phyloP scores from a whole-genome alignment of 2,888 invertebrate species.

The Rotaria macrura region DNA sequence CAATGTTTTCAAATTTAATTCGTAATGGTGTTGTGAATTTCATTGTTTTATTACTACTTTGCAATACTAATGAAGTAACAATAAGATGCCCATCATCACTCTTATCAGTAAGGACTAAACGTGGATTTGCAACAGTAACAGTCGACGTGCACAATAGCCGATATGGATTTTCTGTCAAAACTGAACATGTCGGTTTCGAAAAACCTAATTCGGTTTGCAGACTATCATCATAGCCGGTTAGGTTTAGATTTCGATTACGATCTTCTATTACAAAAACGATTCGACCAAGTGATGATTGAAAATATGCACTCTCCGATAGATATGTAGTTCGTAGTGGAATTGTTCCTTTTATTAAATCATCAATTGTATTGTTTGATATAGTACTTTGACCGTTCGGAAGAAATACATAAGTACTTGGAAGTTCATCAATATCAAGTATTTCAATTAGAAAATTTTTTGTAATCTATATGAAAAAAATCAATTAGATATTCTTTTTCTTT shows the following conservation, averaged over 20 bases:
- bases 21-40: not conserved
- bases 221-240: not conserved
- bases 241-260: not conserved
- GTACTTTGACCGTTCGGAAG: not conserved
- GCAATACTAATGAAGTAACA: not conserved
- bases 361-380: not conserved
- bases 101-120: not conserved
- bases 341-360: not conserved
- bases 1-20: not conserved
- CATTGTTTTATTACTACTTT: not conserved
- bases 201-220: not conserved
- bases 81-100: not conserved
- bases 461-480: not conserved
- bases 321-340: not conserved
- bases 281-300: not conserved
- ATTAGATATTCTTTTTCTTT: not conserved
- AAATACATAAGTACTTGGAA: not conserved
- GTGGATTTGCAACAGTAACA: not conserved
- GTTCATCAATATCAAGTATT: not conserved
- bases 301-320: not conserved
- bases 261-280: not conserved
- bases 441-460: not conserved
- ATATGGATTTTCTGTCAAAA: not conserved
- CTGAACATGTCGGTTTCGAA: not conserved
- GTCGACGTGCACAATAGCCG: not conserved